These are phyloP conservation scores for Lamellibrachia satsuma DNA, from an alignment of 2,888 invertebrate species.

Conservation along the genomic window DNA sequence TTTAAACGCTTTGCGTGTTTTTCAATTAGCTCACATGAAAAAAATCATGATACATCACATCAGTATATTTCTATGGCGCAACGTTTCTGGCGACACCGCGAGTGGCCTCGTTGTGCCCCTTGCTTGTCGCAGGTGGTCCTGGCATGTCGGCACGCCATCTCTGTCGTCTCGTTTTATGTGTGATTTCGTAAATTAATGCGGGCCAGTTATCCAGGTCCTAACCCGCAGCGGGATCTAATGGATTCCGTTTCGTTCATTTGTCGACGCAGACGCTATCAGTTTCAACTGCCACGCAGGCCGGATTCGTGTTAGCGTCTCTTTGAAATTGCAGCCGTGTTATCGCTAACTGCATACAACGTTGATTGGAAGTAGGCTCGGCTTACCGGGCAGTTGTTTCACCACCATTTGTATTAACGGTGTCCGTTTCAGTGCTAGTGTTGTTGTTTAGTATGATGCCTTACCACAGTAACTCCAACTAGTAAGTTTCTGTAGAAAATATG, in stretches of 20 bases:
- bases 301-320: not conserved
- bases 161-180: slow-evolving; percentile 1
- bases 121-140: not conserved
- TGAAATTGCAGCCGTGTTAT: not conserved
- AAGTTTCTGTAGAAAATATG: not conserved
- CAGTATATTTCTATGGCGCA: not conserved
- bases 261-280: not conserved
- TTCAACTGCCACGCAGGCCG: not conserved
- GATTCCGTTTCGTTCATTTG: slow-evolving; percentile 6
- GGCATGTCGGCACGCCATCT: not conserved
- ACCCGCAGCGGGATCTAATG: not conserved
- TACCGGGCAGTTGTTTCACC: not conserved
- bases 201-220: not conserved
- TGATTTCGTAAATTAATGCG: slow-evolving; percentile 17
- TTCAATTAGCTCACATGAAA: not conserved
- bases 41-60: not conserved
- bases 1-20: not conserved
- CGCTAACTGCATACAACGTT: not conserved
- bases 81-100: not conserved
- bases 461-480: not conserved
- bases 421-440: not conserved
- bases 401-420: not conserved
- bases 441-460: not conserved
- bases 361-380: not conserved
- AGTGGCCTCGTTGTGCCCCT: not conserved